Percentiles rank a stretch among this genome's conserved stretches.
These are phyloP conservation scores for Tapirus terrestris DNA, from an alignment of 2,113 vertebrate species.

Conservation along the genomic window DNA sequence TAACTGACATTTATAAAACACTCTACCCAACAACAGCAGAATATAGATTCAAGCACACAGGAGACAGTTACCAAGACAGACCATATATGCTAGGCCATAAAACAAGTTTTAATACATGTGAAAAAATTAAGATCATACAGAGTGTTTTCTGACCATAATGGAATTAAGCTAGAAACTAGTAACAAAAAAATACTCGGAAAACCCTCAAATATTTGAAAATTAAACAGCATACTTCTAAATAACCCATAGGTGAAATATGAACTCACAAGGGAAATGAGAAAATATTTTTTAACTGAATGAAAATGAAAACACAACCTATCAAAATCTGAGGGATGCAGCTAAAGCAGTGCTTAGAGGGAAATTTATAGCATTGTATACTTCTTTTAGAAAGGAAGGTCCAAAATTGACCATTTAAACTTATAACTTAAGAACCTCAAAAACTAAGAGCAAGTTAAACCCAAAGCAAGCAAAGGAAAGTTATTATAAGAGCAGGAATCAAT, in stretches of 20 bases:
- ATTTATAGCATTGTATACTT: not conserved
- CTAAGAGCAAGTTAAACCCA: not conserved
- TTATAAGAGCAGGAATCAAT: not conserved
- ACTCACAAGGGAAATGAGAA: not conserved
- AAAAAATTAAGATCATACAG: not conserved
- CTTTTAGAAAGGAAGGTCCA: not conserved
- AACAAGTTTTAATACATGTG: not conserved
- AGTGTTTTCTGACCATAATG: not conserved
- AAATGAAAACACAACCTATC: not conserved
- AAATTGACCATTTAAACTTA: not conserved
- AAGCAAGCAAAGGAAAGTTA: not conserved
- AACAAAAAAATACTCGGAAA: not conserved
- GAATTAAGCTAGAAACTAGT: not conserved
- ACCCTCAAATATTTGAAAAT: slow-evolving; percentile 1
- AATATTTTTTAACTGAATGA: slow-evolving; percentile 27
- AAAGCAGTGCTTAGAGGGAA: not conserved
- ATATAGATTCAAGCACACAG: not conserved
- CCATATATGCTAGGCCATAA: not conserved
- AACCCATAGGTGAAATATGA: not conserved
- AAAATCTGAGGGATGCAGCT: not conserved
- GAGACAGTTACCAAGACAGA: not conserved
- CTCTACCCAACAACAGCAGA: not conserved
- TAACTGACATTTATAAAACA: not conserved
- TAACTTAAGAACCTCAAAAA: not conserved
- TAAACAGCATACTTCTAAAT: not conserved